Evolutionary conservation across 2,113 vertebrate species (phyloP).

Genomic region (Malurus alboscapulatus): DNA sequence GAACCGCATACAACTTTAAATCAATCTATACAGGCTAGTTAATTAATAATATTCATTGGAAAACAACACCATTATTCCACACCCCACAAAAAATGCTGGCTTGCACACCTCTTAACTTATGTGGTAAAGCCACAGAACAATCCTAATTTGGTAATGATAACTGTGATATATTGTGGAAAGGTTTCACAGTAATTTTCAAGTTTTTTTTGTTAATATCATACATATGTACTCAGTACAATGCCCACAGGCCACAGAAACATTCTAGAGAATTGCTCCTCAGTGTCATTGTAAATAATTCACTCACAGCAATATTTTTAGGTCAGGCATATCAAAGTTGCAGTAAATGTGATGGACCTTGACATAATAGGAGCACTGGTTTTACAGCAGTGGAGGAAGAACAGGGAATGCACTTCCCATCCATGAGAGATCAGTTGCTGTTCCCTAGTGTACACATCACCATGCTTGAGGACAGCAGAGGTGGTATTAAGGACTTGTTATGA

Average conservation of each 20-base stretch:
- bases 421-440: not conserved
- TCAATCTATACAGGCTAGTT: not conserved
- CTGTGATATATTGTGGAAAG: not conserved
- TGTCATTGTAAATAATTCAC: conserved; percentile 36
- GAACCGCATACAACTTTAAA: not conserved
- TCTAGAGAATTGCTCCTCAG: not conserved
- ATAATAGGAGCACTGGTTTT: conserved; percentile 10
- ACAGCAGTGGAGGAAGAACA: not conserved
- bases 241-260: not conserved
- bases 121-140: not conserved
- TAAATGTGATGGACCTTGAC: not conserved
- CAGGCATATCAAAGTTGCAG: conserved; percentile 26
- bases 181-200: not conserved
- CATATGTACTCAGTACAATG: not conserved
- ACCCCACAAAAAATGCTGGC: not conserved
- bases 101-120: not conserved
- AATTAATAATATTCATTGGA: not conserved
- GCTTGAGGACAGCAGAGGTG: not conserved
- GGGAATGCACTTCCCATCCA: not conserved
- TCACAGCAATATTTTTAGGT: conserved; percentile 29
- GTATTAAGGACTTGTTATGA: not conserved
- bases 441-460: not conserved
- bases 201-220: not conserved
- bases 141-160: not conserved
- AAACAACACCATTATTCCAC: not conserved